Evolutionary conservation across 1,140 invertebrate species (phyloP).

Genomic region (Drosophila quadrilineata): DNA sequence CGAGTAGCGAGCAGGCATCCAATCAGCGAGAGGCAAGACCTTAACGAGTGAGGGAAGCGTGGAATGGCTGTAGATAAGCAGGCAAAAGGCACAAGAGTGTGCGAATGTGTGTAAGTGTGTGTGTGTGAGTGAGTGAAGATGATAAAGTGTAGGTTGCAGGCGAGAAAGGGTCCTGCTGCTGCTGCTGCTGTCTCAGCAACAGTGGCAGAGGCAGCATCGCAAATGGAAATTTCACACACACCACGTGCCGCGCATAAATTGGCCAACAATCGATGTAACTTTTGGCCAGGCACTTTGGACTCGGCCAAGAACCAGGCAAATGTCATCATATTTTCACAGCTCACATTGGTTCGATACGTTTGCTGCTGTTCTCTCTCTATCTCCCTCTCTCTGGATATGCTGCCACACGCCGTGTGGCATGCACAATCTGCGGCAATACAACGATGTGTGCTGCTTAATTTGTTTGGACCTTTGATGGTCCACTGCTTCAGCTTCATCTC

Average conservation of each 20-base stretch:
- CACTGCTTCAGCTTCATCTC: background rate
- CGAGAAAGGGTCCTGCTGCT: conserved; percentile 16
- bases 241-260: conserved; percentile 76
- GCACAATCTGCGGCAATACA: background rate
- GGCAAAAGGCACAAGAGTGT: background rate
- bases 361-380: background rate
- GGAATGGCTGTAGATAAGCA: conserved; percentile 70
- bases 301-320: conserved; percentile 34
- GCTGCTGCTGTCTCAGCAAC: background rate
- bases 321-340: conserved; percentile 56
- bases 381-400: background rate
- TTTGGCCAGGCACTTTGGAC: conserved; percentile 47
- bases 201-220: conserved; percentile 19
- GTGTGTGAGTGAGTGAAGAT: conserved; percentile 39
- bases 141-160: conserved; percentile 16
- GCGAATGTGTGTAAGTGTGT: background rate
- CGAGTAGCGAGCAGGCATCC: conserved; percentile 48
- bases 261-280: conserved; percentile 74
- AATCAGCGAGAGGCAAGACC: conserved; percentile 33
- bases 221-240: conserved; percentile 48
- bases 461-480: conserved; percentile 45
- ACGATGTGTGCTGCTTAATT: conserved; percentile 67
- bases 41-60: conserved; percentile 37
- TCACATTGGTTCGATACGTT: conserved; percentile 6
- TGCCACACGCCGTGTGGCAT: conserved; percentile 4